A percentile compares a stretch with the other conserved stretches of the same genome.
phyloP scores from a whole-genome alignment of 2,888 invertebrate species.

The Caenorhabditis doughertyi region DNA sequence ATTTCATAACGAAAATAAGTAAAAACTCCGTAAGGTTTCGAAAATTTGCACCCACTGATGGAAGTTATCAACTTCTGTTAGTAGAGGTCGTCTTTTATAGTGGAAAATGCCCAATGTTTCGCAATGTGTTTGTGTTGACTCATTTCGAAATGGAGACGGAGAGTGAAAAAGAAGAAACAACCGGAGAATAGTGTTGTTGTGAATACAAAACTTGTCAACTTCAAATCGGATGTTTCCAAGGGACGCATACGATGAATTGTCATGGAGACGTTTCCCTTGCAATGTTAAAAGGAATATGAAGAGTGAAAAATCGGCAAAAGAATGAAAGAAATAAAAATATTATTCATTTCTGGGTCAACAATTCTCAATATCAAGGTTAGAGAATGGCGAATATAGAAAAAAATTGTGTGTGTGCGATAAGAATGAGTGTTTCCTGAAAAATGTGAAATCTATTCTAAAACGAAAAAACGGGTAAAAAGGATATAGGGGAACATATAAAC shows the following conservation, averaged over 20 bases:
- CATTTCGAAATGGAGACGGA: slow-evolving; percentile 23
- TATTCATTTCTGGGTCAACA: slow-evolving; percentile 23
- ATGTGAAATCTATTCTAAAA: not conserved
- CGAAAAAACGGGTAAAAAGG: not conserved
- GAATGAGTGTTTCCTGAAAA: not conserved
- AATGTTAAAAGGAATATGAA: not conserved
- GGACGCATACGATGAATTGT: not conserved
- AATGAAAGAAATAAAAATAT: not conserved
- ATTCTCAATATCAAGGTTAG: slow-evolving; percentile 16
- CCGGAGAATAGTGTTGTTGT: not conserved
- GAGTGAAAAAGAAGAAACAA: slow-evolving; percentile 13
- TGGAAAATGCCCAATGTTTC: slow-evolving; percentile 24
- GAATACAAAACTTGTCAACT: not conserved
- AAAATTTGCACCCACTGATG: not conserved
- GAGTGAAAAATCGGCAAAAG: not conserved
- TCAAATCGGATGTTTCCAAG: not conserved
- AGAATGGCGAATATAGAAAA: not conserved
- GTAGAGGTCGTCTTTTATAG: too few species aligned
- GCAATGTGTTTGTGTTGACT: slow-evolving; percentile 27
- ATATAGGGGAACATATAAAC: not conserved
- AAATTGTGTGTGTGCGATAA: not conserved
- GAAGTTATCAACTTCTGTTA: too few species aligned
- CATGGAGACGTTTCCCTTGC: not conserved
- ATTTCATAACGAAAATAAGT: not conserved
- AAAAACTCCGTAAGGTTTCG: not conserved